These are phyloP conservation scores for zebrafish (Danio rerio) DNA, from an alignment of 2,113 vertebrate genomes.

Conservation along the genomic window DNA sequence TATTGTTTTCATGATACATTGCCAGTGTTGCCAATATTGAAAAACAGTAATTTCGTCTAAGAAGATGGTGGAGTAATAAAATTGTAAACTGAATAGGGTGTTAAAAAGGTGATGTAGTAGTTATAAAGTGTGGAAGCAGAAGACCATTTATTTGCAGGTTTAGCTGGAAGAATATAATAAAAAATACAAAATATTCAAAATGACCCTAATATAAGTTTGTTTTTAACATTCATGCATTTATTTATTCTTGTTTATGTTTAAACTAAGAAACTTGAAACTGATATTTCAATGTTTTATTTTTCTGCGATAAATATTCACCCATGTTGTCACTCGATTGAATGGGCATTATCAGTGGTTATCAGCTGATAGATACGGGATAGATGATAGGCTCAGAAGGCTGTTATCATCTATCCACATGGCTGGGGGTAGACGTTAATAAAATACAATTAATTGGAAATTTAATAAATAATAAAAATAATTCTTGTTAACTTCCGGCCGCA, in stretches of 20 bases:
- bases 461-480: too few species aligned
- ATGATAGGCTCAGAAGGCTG: too few species aligned
- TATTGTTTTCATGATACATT: slow-evolving; percentile 37
- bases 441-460: too few species aligned
- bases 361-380: too few species aligned
- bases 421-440: too few species aligned
- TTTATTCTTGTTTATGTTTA: background rate
- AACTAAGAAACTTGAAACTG: too few species aligned
- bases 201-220: background rate
- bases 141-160: background rate
- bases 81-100: background rate
- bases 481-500: too few species aligned
- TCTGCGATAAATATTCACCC: too few species aligned
- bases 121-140: background rate
- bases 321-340: too few species aligned
- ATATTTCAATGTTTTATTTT: too few species aligned
- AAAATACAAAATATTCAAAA: background rate
- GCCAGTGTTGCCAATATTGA: slow-evolving; percentile 15
- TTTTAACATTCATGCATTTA: background rate
- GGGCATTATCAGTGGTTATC: too few species aligned
- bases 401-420: too few species aligned
- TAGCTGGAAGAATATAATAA: background rate
- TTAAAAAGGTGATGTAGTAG: background rate
- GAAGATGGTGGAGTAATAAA: background rate
- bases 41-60: slow-evolving; percentile 1